phyloP scores from a whole-genome alignment of 1,140 invertebrate species.

The Magallana gigas region DNA sequence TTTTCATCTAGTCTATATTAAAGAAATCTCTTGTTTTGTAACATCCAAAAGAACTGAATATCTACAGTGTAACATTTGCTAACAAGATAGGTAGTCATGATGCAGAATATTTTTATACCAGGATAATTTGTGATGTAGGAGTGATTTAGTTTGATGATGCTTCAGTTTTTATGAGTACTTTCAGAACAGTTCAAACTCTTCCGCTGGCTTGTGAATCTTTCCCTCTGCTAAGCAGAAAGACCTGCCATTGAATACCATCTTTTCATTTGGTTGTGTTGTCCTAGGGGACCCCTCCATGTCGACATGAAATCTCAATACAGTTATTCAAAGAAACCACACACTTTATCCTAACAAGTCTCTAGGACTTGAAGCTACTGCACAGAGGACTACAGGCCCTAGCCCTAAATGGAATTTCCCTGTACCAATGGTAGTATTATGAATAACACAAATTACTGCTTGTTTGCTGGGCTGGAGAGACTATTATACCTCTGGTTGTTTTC shows the following conservation, averaged over 20 bases:
- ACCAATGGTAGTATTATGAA: conserved; percentile 2
- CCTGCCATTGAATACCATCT: conserved; percentile 6
- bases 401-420: conserved; percentile 61
- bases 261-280: conserved; percentile 25
- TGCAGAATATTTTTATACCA: not conserved
- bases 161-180: not conserved
- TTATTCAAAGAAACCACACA: conserved; percentile 19
- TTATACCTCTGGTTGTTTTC: conserved; percentile 15
- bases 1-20: not conserved
- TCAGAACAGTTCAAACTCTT: not conserved
- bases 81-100: not conserved
- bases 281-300: not conserved
- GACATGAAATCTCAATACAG: conserved; percentile 18
- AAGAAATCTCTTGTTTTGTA: not conserved
- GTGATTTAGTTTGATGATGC: conserved; percentile 10
- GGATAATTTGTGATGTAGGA: not conserved
- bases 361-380: not conserved
- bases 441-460: conserved; percentile 52
- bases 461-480: conserved; percentile 41
- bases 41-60: not conserved
- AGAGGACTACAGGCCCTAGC: not conserved
- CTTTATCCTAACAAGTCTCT: conserved; percentile 27
- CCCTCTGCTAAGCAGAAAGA: not conserved
- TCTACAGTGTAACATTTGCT: conserved; percentile 2
- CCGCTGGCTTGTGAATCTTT: not conserved